Evolutionary conservation across 2,113 vertebrate genomes (phyloP), one percentile per base, ranked within the genome.

Genomic region (Gymnobelideus leadbeateri): DNA sequence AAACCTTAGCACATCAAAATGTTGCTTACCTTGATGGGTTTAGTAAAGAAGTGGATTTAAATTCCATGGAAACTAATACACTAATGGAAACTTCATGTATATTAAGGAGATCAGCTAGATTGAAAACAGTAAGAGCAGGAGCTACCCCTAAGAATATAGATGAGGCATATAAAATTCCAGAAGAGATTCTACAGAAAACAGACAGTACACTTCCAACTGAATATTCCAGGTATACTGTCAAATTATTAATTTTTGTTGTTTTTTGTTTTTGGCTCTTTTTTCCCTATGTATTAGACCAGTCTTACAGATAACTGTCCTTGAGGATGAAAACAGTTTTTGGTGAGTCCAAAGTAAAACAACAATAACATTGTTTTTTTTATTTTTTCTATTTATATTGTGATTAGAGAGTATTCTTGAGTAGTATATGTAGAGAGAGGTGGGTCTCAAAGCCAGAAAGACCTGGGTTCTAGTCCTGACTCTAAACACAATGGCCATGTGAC

Each of bases 161-260:
- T 89, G 5, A 11, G 28, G 10, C 93, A 94, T 96, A 1, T 53
- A 94, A 96, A 54, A 96, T 91, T 12, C 31, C 89, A 68, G 54
- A 97, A 94, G 91, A 94, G 31, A 96, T 37, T 96, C 93, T 94
- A n/a, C 93, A 96, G 57, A 95, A 91, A 47, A 94, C 31, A 95
- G 50, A 31, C 93, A 97, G 31, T 10, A 96, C 91, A 94, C 61
- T 52, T 94, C 92, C 93, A 89, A 7, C 51, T 91, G 93, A 97
- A 28, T 51, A 94, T 96, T 97, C 92, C 95, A 94, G 93, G 96
- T 98, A 97, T 97, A 91, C 24, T 97, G 92, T 94, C 37, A 93
- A 14, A 68, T 94, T 46, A 91, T 31, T 24, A 23, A 23, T 23
- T 95, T 61, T 11, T 61, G 57, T 2, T 28, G 28, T 61, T 61